Conservation (phyloP, 2,888 invertebrate genomes). For the Operophtera brumata region DNA sequence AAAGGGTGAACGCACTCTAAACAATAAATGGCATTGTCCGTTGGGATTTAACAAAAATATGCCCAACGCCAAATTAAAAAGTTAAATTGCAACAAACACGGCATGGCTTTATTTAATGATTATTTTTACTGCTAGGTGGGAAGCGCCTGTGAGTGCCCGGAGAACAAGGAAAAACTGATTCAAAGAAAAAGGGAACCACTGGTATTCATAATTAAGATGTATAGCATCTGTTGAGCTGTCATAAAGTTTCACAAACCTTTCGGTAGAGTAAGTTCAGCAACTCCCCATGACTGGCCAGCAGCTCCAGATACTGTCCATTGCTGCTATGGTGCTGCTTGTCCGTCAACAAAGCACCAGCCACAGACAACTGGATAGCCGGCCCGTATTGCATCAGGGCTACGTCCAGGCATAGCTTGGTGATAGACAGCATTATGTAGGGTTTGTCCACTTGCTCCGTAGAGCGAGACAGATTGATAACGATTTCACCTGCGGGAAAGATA, state of each 20-base stretch:
- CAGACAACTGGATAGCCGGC: slow-evolving; percentile 85
- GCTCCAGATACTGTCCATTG: slow-evolving; percentile 88
- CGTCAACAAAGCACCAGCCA: slow-evolving; percentile 72
- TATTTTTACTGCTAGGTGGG: no score
- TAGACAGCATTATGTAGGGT: slow-evolving; percentile 86
- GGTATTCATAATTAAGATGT: no score
- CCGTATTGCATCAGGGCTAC: slow-evolving; percentile 89
- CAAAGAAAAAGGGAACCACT: no score
- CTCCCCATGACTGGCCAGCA: slow-evolving; percentile 85
- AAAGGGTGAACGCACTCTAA: no score
- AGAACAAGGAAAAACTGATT: no score
- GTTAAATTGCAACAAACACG: no score
- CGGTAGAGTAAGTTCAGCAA: slow-evolving; percentile 87
- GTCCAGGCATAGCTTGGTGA: slow-evolving; percentile 86
- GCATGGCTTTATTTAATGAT: no score
- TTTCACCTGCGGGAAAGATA: slow-evolving; percentile 64
- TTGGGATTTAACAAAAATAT: no score
- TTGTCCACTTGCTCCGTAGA: slow-evolving; percentile 84
- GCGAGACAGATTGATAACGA: slow-evolving; percentile 84
- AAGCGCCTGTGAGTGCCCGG: no score
- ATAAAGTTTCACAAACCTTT: slow-evolving; percentile 68
- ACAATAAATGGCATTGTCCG: no score
- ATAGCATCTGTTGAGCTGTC: no score
- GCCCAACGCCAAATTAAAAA: no score
- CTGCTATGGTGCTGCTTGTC: slow-evolving; percentile 88